Conservation (phyloP, 1,140 invertebrate genomes). For the Philopotamus ludificatus region DNA sequence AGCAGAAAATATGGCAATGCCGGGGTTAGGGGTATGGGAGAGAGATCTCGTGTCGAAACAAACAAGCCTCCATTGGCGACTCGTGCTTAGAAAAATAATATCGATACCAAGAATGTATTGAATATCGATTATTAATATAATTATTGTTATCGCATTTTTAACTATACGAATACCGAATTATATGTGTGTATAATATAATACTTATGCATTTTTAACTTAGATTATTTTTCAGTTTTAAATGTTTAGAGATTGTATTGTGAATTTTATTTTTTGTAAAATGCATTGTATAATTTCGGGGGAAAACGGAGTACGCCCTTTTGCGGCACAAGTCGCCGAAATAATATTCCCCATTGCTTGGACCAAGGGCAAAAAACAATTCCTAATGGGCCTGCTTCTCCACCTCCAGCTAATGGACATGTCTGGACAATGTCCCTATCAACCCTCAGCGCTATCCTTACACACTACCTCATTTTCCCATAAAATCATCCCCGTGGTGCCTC, state of each 20-base stretch:
- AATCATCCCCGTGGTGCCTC: constrained; percentile 14
- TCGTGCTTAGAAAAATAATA: neutral
- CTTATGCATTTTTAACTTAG: too few relatives aligned
- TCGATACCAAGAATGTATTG: too few relatives aligned
- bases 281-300: neutral
- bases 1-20: constrained; percentile 38
- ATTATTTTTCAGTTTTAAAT: too few relatives aligned
- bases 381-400: constrained; percentile 26
- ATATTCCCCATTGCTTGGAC: constrained; percentile 24
- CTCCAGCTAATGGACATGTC: constrained; percentile 38
- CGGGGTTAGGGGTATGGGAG: constrained; percentile 17
- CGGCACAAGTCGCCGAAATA: constrained; percentile 16
- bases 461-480: constrained; percentile 16
- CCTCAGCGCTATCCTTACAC: constrained; percentile 1
- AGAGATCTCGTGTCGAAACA: constrained; percentile 26
- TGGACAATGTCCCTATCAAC: constrained; percentile 37
- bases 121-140: neutral
- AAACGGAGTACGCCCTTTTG: neutral
- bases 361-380: constrained; percentile 36
- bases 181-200: too few relatives aligned
- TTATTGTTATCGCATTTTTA: too few relatives aligned
- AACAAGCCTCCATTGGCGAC: constrained; percentile 25
- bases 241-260: too few relatives aligned
- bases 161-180: too few relatives aligned
- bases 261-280: too few relatives aligned